These are phyloP conservation scores for Fratercula arctica DNA, from an alignment of 2,797 vertebrate genomes.

Conservation along the genomic window DNA sequence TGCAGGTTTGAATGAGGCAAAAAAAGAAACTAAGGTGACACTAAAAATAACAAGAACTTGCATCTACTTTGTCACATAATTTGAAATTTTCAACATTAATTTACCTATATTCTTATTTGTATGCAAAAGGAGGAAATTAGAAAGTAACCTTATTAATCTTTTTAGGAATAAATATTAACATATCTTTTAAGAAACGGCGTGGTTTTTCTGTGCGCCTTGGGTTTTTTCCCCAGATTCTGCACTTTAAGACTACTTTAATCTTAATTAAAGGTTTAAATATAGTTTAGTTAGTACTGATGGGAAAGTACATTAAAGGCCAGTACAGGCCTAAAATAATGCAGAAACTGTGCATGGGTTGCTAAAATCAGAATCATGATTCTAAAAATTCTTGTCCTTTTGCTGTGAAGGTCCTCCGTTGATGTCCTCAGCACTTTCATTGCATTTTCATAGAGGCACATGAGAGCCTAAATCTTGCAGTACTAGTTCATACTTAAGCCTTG, in stretches of 20 bases:
- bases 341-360: background rate
- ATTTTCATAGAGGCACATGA: background rate
- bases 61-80: background rate
- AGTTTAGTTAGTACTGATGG: background rate
- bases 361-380: background rate
- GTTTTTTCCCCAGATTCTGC: background rate
- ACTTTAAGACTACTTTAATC: background rate
- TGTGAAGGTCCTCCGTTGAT: background rate
- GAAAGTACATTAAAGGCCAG: background rate
- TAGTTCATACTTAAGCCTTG: background rate
- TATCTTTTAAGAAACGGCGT: background rate
- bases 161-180: background rate
- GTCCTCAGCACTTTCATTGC: background rate
- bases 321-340: background rate
- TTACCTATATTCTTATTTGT: background rate
- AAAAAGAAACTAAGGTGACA: background rate
- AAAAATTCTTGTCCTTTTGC: background rate
- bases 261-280: background rate
- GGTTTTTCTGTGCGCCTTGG: background rate
- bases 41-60: background rate
- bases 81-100: background rate
- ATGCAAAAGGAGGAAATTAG: background rate
- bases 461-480: background rate
- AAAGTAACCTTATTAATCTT: background rate
- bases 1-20: background rate